Evolutionary conservation across 2,797 vertebrate species (phyloP), one percentile per base, ranked within the genome.

Genomic region (Tolypeutes matacus): DNA sequence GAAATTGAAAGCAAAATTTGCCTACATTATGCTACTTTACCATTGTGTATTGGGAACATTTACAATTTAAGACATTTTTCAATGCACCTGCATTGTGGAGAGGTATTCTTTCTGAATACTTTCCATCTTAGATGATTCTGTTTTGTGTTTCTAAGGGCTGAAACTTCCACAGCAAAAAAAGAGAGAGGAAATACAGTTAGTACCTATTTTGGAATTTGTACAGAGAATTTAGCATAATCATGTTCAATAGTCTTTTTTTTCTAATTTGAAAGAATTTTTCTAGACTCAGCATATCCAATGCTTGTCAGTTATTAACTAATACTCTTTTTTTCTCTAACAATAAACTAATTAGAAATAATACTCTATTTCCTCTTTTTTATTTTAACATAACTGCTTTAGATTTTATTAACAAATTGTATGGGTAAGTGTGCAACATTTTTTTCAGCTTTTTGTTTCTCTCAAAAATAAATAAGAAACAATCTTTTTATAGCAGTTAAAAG

Each of bases 1-100:
- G 93, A 91, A 96, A 56, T 58, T 75, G 76, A 96, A 97, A 95
- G 77, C 70, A 94, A 93, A 88, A 97, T 96, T 97, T 97, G 73
- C 89, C 84, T 84, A 51, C 42, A 95, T 96, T 96, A 84, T 96
- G 49, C 18, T 80, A 23, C 51, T 95, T 96, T 92, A 87, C 88
- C 49, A 91, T 73, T 83, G 39, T 95, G 39, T 78, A 56, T 67
- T 67, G 93, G 77, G 91, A 94, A 42, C 39, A 84, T 51, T 84
- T 96, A 96, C 77, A 96, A 62, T 94, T 95, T 94, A 93, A 83
- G 95, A 17, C 86, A 89, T 93, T 93, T 96, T 92, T 89, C 60
- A 95, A 64, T 89, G 60, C 86, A 97, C 65, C 88, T 95, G 70
- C n/a, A 12, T 88, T 91, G 23, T 64, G 85, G n/a, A 86, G 81